Evolutionary conservation across 2,113 vertebrate species (phyloP), one percentile per base, ranked within the genome.

Genomic region (Miniopterus natalensis): DNA sequence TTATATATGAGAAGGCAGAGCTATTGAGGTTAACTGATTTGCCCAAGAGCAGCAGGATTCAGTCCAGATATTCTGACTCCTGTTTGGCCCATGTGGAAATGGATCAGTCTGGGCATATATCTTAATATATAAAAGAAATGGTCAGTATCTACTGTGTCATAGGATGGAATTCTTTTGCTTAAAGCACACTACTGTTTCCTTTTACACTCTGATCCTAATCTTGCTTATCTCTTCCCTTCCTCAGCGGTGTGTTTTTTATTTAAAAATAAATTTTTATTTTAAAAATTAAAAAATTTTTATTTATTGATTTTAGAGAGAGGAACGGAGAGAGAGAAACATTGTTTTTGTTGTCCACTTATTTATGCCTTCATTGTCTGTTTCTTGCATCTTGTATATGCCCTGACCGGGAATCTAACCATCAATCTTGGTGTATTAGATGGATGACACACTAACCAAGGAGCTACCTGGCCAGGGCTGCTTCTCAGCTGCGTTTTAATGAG

Each of bases 401-500:
- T 68, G n/a, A 10, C n/a, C 8, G 8, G 66, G 17, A 36, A 68
- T 68, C 3, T 0, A 68, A 68, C n/a, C n/a, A 17, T 20, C n/a
- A 36, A 36, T n/a, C 20, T 68, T 1, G 17, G n/a, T 36, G 13
- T 36, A 36, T 36, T 13, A 18, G 66, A 36, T 36, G n/a, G 66
- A 36, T 36, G n/a, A 20, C 17, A 6, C 66, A 36, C 66, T 36
- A 68, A 9, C 36, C 15, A 66, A 36, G n/a, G 65, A 68, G n/a
- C 66, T 36, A 68, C 8, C 66, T 17, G 18, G 66, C 66, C n/a
- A 68, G 63, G 65, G 18, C 66, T 36, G 17, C 42, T 63, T 57
- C 65, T 90, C 5, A n/a, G 78, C 21, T 36, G 21, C 70, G 12
- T 89, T 91, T 97, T 73, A 55, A 78, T 88, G 42, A 92, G 21